A percentile compares a stretch with the other conserved stretches of the same genome.
Evolutionary conservation across 2,797 vertebrate genomes (phyloP).

Genomic region (Siniperca obscura): DNA sequence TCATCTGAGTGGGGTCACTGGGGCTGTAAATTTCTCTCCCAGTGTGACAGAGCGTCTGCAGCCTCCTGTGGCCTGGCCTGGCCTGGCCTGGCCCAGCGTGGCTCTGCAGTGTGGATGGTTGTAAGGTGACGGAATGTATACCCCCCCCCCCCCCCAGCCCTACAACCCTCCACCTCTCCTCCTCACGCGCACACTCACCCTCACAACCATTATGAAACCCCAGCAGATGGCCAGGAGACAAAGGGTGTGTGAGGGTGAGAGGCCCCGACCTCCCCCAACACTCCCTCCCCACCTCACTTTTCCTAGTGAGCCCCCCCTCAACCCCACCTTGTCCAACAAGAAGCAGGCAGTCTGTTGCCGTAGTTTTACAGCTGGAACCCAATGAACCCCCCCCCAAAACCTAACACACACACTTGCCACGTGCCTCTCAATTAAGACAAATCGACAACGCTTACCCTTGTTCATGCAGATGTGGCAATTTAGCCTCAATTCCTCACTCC

Average conservation of each 20-base stretch:
- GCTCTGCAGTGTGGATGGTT: conserved; percentile 42
- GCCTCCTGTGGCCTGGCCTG: conserved; percentile 43
- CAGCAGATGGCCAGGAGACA: conserved; percentile 79
- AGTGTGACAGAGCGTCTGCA: conserved; percentile 40
- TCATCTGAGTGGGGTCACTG: conserved; percentile 49
- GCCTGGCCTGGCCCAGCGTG: conserved; percentile 26
- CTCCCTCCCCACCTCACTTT: conserved; percentile 26
- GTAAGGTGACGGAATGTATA: conserved; percentile 74
- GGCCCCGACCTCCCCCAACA: conserved; percentile 28
- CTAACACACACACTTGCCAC: conserved; percentile 29
- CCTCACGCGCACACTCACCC: conserved; percentile 27
- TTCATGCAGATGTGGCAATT: conserved; percentile 61
- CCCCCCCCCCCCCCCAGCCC: neutral
- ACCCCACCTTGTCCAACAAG: conserved; percentile 29
- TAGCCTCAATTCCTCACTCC: conserved; percentile 36
- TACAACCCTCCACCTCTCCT: conserved; percentile 6
- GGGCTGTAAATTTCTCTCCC: conserved; percentile 51
- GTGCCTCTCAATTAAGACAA: conserved; percentile 59
- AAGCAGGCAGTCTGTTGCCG: conserved; percentile 40
- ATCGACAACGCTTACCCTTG: conserved; percentile 20
- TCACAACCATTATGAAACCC: conserved; percentile 62
- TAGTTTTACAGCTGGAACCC: conserved; percentile 53
- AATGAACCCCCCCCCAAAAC: neutral
- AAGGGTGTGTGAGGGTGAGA: conserved; percentile 70
- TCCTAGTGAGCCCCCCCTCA: conserved; percentile 11